phyloP scores from a whole-genome alignment of 2,113 vertebrate genomes.

The Pantherophis guttatus region DNA sequence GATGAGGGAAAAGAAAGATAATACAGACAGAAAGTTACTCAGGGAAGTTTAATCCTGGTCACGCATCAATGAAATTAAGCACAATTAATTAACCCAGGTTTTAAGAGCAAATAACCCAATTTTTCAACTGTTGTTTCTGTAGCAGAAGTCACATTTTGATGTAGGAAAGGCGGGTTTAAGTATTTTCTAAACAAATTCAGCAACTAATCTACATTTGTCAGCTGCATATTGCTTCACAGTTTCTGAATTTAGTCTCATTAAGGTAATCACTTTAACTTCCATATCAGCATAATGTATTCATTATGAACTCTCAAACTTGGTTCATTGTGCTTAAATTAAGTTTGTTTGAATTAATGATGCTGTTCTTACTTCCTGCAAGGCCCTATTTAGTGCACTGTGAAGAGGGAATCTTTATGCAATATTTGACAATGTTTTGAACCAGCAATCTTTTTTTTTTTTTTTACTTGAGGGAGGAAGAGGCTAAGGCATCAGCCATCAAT shows the following conservation, averaged over 20 bases:
- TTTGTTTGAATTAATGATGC: slow-evolving; percentile 46
- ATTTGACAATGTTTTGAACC: slow-evolving; percentile 31
- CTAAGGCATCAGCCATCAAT: background rate
- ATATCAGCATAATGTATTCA: slow-evolving; percentile 21
- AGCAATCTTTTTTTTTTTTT: slow-evolving; percentile 29
- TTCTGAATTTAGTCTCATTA: slow-evolving; percentile 51
- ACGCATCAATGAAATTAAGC: background rate
- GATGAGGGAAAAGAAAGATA: background rate
- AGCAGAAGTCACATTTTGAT: slow-evolving; percentile 11
- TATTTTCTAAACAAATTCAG: slow-evolving; percentile 27
- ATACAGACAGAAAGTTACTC: background rate
- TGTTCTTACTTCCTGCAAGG: slow-evolving; percentile 31
- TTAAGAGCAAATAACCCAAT: background rate
- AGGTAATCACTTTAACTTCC: slow-evolving; percentile 34
- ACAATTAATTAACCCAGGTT: slow-evolving; percentile 4
- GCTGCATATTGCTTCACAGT: slow-evolving; percentile 28
- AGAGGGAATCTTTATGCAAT: slow-evolving; percentile 46
- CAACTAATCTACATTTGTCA: slow-evolving; percentile 16
- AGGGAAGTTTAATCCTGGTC: background rate
- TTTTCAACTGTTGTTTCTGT: background rate
- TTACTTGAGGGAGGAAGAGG: slow-evolving; percentile 1
- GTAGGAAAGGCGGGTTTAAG: background rate
- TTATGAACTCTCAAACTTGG: slow-evolving; percentile 46
- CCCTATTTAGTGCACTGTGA: slow-evolving; percentile 34
- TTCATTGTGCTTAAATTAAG: slow-evolving; percentile 59